These are phyloP conservation scores for Drosophila heteroneura DNA, from an alignment of 2,888 invertebrate species.

Conservation along the genomic window DNA sequence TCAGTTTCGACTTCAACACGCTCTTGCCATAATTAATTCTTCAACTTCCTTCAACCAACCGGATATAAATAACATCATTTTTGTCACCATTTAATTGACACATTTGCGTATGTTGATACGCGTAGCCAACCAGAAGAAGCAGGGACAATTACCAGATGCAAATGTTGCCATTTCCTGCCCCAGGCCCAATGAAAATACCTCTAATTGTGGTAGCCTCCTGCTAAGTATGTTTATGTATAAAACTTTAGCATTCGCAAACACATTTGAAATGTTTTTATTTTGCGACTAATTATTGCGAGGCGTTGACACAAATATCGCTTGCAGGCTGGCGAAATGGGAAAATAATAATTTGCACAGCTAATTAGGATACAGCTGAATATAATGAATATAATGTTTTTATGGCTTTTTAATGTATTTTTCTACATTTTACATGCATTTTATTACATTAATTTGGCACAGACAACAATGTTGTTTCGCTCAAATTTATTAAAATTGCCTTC, in stretches of 20 bases:
- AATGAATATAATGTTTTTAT: slow-evolving; percentile 83
- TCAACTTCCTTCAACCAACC: not conserved
- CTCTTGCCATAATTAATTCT: not conserved
- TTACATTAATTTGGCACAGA: slow-evolving; percentile 42
- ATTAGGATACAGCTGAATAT: slow-evolving; percentile 79
- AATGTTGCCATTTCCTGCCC: slow-evolving; percentile 58
- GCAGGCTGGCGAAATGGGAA: slow-evolving; percentile 39
- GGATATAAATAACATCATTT: slow-evolving; percentile 5
- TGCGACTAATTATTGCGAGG: slow-evolving; percentile 69
- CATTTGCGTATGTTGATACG: slow-evolving; percentile 2
- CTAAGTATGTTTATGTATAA: slow-evolving; percentile 10
- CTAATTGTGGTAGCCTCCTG: slow-evolving; percentile 51
- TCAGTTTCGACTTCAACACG: too few relatives aligned
- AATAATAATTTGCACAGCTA: slow-evolving; percentile 65
- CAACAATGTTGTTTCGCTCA: slow-evolving; percentile 28
- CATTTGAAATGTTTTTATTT: slow-evolving; percentile 66
- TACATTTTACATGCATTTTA: slow-evolving; percentile 65
- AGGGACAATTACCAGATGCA: slow-evolving; percentile 59
- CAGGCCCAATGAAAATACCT: not conserved
- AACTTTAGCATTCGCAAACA: slow-evolving; percentile 41
- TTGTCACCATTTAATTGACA: slow-evolving; percentile 44
- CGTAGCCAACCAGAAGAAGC: slow-evolving; percentile 11
- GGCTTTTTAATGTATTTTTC: slow-evolving; percentile 76
- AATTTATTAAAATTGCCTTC: slow-evolving; percentile 35
- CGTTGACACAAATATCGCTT: slow-evolving; percentile 78